Percentiles rank a stretch among this genome's conserved stretches.
Conservation (phyloP, 1,140 invertebrate species). For the Drosophila lacteicornis region DNA sequence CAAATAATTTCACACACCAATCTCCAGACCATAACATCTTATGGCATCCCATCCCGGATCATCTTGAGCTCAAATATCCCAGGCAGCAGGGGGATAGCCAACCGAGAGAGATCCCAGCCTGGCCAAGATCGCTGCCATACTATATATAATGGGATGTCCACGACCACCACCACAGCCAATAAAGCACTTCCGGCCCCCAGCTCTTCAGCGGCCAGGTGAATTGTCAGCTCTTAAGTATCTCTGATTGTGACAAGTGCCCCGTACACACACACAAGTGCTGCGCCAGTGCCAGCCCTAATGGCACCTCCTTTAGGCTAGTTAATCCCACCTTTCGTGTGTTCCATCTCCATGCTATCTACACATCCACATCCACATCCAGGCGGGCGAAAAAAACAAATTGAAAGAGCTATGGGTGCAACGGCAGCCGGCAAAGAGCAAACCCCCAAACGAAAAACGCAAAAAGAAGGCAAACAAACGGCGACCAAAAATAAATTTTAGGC, state of each 20-base stretch:
- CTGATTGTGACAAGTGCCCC: slow-evolving; percentile 44
- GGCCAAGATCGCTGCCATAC: slow-evolving; percentile 9
- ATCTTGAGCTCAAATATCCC: slow-evolving; percentile 21
- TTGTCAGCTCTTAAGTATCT: slow-evolving; percentile 50
- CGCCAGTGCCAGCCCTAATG: slow-evolving; percentile 20
- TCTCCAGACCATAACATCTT: slow-evolving; percentile 23
- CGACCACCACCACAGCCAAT: neutral
- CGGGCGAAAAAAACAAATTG: slow-evolving; percentile 21
- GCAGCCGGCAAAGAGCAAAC: slow-evolving; percentile 24
- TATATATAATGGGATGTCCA: neutral
- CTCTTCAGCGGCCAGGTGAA: slow-evolving; percentile 17
- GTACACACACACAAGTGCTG: slow-evolving; percentile 7
- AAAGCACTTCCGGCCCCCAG: slow-evolving; percentile 7
- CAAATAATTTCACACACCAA: slow-evolving; percentile 60
- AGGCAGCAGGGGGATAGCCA: neutral
- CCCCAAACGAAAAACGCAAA: neutral
- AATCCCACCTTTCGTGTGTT: slow-evolving; percentile 58
- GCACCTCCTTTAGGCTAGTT: slow-evolving; percentile 23
- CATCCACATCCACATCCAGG: slow-evolving; percentile 2
- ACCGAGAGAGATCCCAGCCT: slow-evolving; percentile 6
- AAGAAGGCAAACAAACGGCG: slow-evolving; percentile 23
- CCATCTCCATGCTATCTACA: slow-evolving; percentile 3
- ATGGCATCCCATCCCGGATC: slow-evolving; percentile 19
- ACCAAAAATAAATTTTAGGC: slow-evolving; percentile 28
- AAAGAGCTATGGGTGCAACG: slow-evolving; percentile 44